Evolutionary conservation across 2,113 vertebrate genomes (phyloP).

Genomic region (Rhea pennata): DNA sequence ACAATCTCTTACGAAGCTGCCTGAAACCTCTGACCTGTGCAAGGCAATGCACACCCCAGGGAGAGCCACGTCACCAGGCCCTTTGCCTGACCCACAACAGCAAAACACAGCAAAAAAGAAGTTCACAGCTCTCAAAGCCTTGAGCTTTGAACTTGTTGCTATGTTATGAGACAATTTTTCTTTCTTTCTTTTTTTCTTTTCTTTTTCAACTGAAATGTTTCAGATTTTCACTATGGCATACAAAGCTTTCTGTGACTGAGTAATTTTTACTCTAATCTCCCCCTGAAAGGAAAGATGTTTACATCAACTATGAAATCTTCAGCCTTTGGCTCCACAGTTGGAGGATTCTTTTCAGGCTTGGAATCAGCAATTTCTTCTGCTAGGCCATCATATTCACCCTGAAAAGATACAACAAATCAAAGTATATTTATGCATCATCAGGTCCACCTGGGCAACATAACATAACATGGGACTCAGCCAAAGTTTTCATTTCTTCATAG

Average conservation of each 20-base stretch:
- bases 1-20: background rate
- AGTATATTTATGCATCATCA: background rate
- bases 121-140: fast-evolving
- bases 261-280: background rate
- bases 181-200: background rate
- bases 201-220: background rate
- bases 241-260: background rate
- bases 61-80: background rate
- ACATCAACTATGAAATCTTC: conserved; percentile 91
- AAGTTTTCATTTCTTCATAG: background rate
- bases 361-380: conserved; percentile 73
- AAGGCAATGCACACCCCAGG: no score
- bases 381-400: conserved; percentile 73
- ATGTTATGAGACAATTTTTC: background rate
- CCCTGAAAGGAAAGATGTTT: conserved; percentile 52
- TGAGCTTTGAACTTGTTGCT: no score
- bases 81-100: background rate
- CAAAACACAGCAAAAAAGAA: background rate
- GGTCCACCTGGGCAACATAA: background rate
- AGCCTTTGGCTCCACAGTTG: conserved; percentile 71
- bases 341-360: conserved; percentile 50
- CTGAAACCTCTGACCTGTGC: background rate
- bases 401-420: background rate
- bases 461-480: background rate
- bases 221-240: background rate